phyloP scores from a whole-genome alignment of 2,888 invertebrate genomes.

The Hyposoter dolosus region DNA sequence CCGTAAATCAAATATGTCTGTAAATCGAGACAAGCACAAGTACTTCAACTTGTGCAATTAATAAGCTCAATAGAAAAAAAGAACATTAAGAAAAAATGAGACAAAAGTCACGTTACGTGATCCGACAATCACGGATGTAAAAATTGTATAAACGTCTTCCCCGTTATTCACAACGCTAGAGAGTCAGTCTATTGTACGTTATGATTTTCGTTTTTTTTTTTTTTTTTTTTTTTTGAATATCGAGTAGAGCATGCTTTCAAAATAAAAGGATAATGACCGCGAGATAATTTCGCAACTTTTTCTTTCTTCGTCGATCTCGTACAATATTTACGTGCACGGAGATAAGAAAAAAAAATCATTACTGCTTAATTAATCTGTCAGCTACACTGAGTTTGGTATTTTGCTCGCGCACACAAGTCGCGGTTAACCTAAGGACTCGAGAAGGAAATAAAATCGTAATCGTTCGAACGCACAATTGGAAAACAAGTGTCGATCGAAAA shows the following conservation, averaged over 20 bases:
- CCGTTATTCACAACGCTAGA: conserved; percentile 22
- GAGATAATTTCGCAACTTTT: conserved; percentile 27
- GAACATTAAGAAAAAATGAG: conserved; percentile 1
- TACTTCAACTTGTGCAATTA: background rate
- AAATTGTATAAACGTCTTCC: conserved; percentile 9
- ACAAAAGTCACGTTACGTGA: conserved; percentile 3
- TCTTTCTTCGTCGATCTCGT: conserved; percentile 38
- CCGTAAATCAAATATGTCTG: conserved; percentile 34
- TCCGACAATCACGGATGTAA: background rate
- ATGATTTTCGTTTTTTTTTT: conserved; percentile 8
- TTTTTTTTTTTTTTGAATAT: conserved; percentile 8
- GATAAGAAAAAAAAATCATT: conserved; percentile 31
- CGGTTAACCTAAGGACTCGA: conserved; percentile 64
- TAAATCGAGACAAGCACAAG: background rate
- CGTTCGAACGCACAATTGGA: background rate
- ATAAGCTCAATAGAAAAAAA: background rate
- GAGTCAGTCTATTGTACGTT: conserved; percentile 49
- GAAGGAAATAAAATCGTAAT: conserved; percentile 27
- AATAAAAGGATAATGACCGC: conserved; percentile 20
- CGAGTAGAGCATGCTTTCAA: background rate
- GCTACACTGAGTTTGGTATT: conserved; percentile 67
- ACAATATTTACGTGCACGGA: conserved; percentile 56
- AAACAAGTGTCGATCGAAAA: conserved; percentile 41
- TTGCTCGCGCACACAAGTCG: conserved; percentile 64
- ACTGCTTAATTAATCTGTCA: conserved; percentile 51